These are phyloP conservation scores for Varanus salvator DNA, from an alignment of 2,113 vertebrate species.

Conservation along the genomic window DNA sequence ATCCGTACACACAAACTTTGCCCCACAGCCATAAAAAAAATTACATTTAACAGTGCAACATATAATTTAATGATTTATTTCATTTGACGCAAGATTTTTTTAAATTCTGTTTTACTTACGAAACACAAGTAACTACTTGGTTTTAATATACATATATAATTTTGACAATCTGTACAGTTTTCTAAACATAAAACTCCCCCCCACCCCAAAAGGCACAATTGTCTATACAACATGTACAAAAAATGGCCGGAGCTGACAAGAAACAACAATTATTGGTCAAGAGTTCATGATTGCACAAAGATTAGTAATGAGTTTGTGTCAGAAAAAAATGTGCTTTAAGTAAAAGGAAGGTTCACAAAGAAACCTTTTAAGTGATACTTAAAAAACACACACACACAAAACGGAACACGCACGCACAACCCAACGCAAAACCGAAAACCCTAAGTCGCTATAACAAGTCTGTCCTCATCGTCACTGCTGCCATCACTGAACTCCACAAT, in stretches of 20 bases:
- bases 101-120: constrained; percentile 76
- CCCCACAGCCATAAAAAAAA: constrained; percentile 95
- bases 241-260: constrained; percentile 87
- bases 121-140: constrained; percentile 92
- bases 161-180: constrained; percentile 94
- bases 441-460: constrained; percentile 96
- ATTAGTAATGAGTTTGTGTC: constrained; percentile 89
- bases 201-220: constrained; percentile 87
- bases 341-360: constrained; percentile 83
- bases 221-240: constrained; percentile 99
- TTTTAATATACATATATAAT: constrained; percentile 87
- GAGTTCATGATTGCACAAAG: constrained; percentile 95
- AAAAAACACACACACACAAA: constrained; percentile 59
- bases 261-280: constrained; percentile 93
- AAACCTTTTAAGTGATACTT: constrained; percentile 88
- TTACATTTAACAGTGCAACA: constrained; percentile 97
- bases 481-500: constrained; percentile 85
- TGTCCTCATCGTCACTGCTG: constrained; percentile 95
- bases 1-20: constrained; percentile 96
- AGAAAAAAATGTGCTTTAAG: constrained; percentile 97
- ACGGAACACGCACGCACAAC: constrained; percentile 24
- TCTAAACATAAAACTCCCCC: constrained; percentile 90
- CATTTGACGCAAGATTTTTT: constrained; percentile 83
- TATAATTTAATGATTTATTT: constrained; percentile 89
- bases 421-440: constrained; percentile 46